Percentiles rank a stretch among this genome's conserved stretches.
These are phyloP conservation scores for Pararge aegeria DNA, from an alignment of 1,140 invertebrate genomes.

Conservation along the genomic window DNA sequence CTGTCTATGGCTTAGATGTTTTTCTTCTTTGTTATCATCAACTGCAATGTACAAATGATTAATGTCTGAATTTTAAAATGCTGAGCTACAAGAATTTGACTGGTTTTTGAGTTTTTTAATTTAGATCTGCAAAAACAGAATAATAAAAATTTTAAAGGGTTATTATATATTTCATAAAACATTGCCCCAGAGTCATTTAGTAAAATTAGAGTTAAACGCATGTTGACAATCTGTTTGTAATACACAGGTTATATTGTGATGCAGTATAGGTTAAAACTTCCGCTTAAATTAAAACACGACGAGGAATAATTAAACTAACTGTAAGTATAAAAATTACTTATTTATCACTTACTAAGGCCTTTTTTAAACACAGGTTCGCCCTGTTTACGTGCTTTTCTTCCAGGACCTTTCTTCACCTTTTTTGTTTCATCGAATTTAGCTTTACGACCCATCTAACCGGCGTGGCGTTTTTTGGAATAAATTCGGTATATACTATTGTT, in stretches of 20 bases:
- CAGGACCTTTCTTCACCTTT: conserved; percentile 88
- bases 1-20: conserved; percentile 84
- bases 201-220: too few relatives aligned
- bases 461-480: neutral
- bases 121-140: too few relatives aligned
- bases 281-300: neutral
- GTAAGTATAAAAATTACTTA: neutral
- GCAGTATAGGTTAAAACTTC: neutral
- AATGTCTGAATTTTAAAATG: neutral
- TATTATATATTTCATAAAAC: too few relatives aligned
- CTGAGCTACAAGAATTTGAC: neutral
- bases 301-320: neutral
- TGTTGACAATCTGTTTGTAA: too few relatives aligned
- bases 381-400: conserved; percentile 92
- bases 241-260: too few relatives aligned
- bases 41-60: conserved; percentile 29
- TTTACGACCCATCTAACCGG: conserved; percentile 89
- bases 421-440: conserved; percentile 87
- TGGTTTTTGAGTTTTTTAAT: too few relatives aligned
- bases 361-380: conserved; percentile 86
- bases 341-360: conserved; percentile 68
- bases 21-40: conserved; percentile 73
- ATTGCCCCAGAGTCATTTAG: too few relatives aligned
- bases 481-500: too few relatives aligned
- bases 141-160: too few relatives aligned